Evolutionary conservation across 2,113 vertebrate species (phyloP).

Genomic region (Sciurus niger): DNA sequence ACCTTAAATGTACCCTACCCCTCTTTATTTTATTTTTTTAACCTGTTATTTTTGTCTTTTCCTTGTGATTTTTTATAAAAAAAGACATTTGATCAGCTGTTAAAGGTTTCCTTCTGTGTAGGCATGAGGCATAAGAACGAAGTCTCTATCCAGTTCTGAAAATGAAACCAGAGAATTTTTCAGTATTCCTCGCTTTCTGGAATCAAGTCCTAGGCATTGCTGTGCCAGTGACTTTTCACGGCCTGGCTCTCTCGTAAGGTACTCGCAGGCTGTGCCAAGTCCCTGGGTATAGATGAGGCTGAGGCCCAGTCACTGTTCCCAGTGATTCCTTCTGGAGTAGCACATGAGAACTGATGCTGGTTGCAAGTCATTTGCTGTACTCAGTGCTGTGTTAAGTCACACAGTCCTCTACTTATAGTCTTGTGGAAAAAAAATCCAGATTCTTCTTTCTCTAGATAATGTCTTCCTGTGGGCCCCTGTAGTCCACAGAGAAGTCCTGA

Average conservation of each 20-base stretch:
- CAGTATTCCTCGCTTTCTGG: background rate
- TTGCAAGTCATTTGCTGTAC: background rate
- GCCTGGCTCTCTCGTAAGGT: background rate
- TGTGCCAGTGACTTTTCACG: background rate
- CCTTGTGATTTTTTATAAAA: background rate
- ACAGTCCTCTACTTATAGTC: background rate
- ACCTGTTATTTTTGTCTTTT: conserved; percentile 40
- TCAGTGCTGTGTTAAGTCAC: conserved; percentile 1
- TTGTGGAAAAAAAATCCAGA: background rate
- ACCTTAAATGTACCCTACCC: background rate
- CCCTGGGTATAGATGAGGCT: background rate
- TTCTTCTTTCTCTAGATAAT: background rate
- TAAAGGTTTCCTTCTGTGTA: conserved; percentile 27
- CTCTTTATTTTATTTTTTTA: background rate
- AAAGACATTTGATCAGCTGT: conserved; percentile 32
- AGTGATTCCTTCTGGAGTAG: background rate
- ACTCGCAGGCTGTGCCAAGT: background rate
- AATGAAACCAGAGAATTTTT: background rate
- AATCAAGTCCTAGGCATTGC: background rate
- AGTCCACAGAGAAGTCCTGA: background rate
- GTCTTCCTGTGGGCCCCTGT: background rate
- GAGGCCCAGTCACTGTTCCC: background rate
- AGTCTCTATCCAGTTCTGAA: background rate
- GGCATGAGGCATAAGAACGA: background rate
- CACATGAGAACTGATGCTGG: background rate